Conservation (phyloP, 2,888 invertebrate species). For the Poecilus cupreus region DNA sequence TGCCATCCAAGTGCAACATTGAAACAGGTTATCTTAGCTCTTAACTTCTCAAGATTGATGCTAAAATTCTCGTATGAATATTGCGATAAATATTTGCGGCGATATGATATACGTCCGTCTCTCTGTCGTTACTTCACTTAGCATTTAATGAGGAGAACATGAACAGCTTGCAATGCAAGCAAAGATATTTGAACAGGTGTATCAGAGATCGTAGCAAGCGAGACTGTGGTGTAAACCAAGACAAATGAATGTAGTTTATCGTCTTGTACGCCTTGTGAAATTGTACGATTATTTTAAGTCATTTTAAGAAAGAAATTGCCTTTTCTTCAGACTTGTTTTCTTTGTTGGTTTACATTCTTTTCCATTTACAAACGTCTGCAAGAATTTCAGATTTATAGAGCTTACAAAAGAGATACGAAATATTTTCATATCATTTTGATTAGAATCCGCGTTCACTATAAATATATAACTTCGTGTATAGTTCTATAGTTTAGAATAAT, state of each 20-base stretch:
- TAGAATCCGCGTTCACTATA: too few species aligned
- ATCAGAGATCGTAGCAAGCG: conserved; percentile 5
- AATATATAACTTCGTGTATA: too few species aligned
- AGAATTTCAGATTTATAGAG: too few species aligned
- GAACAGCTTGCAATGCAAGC: conserved; percentile 24
- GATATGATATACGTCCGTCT: conserved; percentile 33
- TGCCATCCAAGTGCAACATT: conserved; percentile 23
- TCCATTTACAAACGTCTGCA: too few species aligned
- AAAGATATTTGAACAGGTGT: conserved; percentile 49
- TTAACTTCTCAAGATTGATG: neutral
- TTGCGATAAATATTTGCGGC: conserved; percentile 31
- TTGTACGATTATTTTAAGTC: neutral
- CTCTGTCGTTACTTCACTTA: conserved; percentile 33
- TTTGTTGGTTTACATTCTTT: too few species aligned
- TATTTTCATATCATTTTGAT: too few species aligned
- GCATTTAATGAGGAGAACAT: conserved; percentile 45
- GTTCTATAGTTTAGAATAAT: too few species aligned
- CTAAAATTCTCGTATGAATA: conserved; percentile 13
- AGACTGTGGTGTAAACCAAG: neutral
- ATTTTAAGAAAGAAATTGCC: neutral
- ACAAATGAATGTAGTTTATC: conserved; percentile 32
- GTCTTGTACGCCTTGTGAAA: neutral
- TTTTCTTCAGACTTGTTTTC: too few species aligned
- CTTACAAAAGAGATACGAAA: too few species aligned
- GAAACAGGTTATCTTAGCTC: conserved; percentile 23